A percentile compares a stretch with the other conserved stretches of the same genome.
Conservation (phyloP, 2,888 invertebrate genomes). For the Drosophila tripunctata region DNA sequence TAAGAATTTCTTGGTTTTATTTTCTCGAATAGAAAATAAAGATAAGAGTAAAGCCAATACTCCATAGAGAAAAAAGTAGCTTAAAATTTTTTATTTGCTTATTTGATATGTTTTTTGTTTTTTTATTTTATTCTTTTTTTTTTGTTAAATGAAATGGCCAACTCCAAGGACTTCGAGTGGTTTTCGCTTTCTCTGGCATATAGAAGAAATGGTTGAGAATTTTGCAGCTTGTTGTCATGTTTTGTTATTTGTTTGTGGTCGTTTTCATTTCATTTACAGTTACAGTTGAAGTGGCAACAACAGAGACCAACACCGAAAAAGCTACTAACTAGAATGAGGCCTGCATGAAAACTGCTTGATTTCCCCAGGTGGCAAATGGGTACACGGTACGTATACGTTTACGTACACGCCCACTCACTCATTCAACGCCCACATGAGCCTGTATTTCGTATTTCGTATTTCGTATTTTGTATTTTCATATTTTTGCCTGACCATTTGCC, state of each 20-base stretch:
- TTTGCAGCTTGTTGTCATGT: slow-evolving; percentile 52
- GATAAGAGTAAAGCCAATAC: not conserved
- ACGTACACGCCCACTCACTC: not conserved
- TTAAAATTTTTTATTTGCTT: slow-evolving; percentile 4
- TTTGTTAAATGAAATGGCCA: slow-evolving; percentile 34
- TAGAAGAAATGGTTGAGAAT: not conserved
- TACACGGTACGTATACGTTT: slow-evolving; percentile 23
- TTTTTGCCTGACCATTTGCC: slow-evolving; percentile 60
- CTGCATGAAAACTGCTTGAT: slow-evolving; percentile 67
- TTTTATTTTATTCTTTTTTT: slow-evolving; percentile 11
- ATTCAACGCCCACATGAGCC: slow-evolving; percentile 43
- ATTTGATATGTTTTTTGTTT: not conserved
- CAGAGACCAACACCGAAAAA: slow-evolving; percentile 32
- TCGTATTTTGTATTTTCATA: slow-evolving; percentile 65
- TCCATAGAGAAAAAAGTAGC: not conserved
- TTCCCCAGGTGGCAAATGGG: slow-evolving; percentile 74
- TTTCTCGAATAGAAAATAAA: not conserved
- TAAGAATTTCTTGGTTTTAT: not conserved
- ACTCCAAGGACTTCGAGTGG: slow-evolving; percentile 23
- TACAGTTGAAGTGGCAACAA: slow-evolving; percentile 60
- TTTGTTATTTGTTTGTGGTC: slow-evolving; percentile 67
- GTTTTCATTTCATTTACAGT: slow-evolving; percentile 76
- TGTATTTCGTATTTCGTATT: slow-evolving; percentile 50
- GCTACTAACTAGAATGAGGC: slow-evolving; percentile 32
- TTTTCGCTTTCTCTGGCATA: slow-evolving; percentile 21